A percentile compares a stretch with the other conserved stretches of the same genome.
Evolutionary conservation across 2,797 vertebrate genomes (phyloP).

Genomic region (Esox masquinongy): DNA sequence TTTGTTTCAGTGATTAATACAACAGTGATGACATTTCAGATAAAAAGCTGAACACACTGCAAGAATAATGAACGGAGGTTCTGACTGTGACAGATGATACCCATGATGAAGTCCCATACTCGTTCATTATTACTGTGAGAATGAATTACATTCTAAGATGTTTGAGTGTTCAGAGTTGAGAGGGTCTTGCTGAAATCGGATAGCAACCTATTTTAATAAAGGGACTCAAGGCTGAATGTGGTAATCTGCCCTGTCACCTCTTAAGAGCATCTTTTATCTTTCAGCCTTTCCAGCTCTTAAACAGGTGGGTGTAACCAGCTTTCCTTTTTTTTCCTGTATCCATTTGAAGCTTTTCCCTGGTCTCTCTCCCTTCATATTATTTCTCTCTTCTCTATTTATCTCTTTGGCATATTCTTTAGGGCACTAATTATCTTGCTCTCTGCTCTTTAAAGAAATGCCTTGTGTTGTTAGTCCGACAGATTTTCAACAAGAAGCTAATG

Average conservation of each 20-base stretch:
- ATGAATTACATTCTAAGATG: conserved; percentile 42
- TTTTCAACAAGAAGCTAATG: conserved; percentile 33
- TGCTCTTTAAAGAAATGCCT: conserved; percentile 19
- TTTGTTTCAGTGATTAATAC: too few species aligned
- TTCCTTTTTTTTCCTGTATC: background rate
- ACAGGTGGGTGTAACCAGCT: background rate
- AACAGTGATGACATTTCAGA: background rate
- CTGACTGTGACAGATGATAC: background rate
- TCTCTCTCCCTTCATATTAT: background rate
- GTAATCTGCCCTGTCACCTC: conserved; percentile 14
- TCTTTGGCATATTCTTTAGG: conserved; percentile 20
- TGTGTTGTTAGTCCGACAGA: conserved; percentile 24
- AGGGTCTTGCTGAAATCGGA: conserved; percentile 11
- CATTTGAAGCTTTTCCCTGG: background rate
- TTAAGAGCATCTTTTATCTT: background rate
- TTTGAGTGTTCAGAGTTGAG: background rate
- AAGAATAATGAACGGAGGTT: background rate
- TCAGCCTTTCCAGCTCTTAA: background rate
- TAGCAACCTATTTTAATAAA: background rate
- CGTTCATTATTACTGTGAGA: background rate
- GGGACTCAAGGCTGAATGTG: too few species aligned
- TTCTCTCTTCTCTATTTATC: background rate
- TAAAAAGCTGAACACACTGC: background rate
- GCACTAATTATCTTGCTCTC: conserved; percentile 42
- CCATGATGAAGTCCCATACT: background rate